Conservation (phyloP, 2,888 invertebrate species). For the Stramonita haemastoma region DNA sequence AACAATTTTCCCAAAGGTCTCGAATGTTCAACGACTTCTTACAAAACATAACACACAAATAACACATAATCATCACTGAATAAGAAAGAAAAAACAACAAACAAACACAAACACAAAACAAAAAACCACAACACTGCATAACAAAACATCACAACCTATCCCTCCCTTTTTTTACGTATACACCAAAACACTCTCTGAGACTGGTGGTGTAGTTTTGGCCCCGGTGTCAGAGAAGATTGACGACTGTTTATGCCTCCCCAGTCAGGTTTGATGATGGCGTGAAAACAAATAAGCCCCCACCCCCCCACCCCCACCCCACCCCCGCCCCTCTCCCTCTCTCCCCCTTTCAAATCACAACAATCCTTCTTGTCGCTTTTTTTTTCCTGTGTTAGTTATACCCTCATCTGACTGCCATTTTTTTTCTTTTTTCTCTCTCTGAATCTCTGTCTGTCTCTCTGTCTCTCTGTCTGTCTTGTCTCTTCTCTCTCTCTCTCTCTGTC, state of each 20-base stretch:
- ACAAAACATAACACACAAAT: too few species aligned
- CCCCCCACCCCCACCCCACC: background rate
- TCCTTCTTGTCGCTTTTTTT: too few species aligned
- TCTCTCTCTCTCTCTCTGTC: too few species aligned
- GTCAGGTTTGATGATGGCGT: constrained; percentile 1
- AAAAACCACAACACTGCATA: background rate
- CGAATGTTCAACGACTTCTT: too few species aligned
- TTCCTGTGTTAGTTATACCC: too few species aligned
- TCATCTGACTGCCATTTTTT: too few species aligned
- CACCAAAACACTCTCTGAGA: background rate
- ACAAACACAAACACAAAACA: background rate
- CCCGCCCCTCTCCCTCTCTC: background rate
- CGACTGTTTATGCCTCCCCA: background rate
- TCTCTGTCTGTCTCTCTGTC: too few species aligned
- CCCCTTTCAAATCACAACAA: background rate
- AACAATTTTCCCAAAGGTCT: too few species aligned
- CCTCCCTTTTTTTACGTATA: background rate
- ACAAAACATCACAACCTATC: background rate
- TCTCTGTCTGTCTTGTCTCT: too few species aligned
- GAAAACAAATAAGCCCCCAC: background rate
- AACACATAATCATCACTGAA: background rate
- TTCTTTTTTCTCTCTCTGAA: too few species aligned
- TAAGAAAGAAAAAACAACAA: background rate
- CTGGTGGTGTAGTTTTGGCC: background rate
- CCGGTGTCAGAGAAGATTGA: background rate